Conservation (phyloP, 1,140 invertebrate genomes). For the Apis laboriosa region DNA sequence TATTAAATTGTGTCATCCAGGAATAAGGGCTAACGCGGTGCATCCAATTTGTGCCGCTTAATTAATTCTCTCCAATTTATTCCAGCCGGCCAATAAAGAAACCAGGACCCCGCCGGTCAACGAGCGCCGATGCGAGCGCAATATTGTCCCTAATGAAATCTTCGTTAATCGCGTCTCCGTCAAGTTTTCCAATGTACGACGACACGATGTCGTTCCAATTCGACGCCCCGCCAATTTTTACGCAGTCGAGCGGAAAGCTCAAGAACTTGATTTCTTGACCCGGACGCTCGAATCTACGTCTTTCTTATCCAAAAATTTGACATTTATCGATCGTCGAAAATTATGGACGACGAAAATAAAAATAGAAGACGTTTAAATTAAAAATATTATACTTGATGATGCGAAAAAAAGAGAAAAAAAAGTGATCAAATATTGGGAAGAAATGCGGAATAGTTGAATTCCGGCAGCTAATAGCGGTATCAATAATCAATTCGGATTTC, state of each 20-base stretch:
- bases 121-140: conserved; percentile 66
- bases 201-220: conserved; percentile 42
- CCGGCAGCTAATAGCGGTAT: neutral
- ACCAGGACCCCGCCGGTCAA: conserved; percentile 63
- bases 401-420: neutral
- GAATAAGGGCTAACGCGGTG: conserved; percentile 75
- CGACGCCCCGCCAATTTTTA: conserved; percentile 51
- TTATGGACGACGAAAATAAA: no score
- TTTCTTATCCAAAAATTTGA: neutral
- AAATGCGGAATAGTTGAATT: neutral
- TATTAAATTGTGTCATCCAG: conserved; percentile 78
- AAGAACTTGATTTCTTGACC: conserved; percentile 13
- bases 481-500: conserved; percentile 1
- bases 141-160: conserved; percentile 75
- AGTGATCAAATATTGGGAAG: neutral
- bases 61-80: conserved; percentile 75
- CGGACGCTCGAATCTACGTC: neutral
- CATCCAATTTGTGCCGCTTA: conserved; percentile 76
- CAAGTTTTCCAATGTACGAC: conserved; percentile 54
- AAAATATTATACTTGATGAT: neutral
- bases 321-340: no score
- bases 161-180: conserved; percentile 70
- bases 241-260: neutral
- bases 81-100: conserved; percentile 67
- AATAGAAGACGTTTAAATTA: neutral